Base-by-base conservation (phyloP, 2,113 vertebrate species). In the Corythoichthys haematopterus region DNA sequence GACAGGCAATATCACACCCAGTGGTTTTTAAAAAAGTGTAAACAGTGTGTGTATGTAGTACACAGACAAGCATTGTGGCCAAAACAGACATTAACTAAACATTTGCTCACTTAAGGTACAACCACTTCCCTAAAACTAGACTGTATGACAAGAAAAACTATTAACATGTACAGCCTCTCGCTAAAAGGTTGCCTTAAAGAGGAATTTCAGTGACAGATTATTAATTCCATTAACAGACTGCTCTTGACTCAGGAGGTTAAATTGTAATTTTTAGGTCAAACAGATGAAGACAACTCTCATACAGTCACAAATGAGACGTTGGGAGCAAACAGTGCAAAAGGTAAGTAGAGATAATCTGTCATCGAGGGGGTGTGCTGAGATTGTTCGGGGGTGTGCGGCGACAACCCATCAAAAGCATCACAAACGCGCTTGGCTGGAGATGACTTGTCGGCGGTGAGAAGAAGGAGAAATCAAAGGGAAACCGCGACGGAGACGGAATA, bases 401-500 rank as follows among this genome's bases (percentile, higher is more conserved):
- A 89, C 85, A 79, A 72, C 68, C 71, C 79, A 87, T 86, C 84
- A 87, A 83, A 82, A 81, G 78, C 75, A 51, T 64, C 56, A 65
- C 70, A 75, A 76, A 57, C 76, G 68, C 57, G 76, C 82, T 81
- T 79, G 83, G 68, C 74, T 55, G 52, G 52, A 79, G 73, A 87
- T 78, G 85, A 88, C 84, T 85, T 84, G 86, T 88, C 81, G 75
- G 86, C 75, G 61, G 82, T 36, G 55, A 57, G 55, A 13, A n/a
- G 52, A 77, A 82, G 79, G 68, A 79, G 78, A 87, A 86, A 84
- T 83, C 68, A 83, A 80, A 83, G 77, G 80, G 70, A 79, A 83
- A 82, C 79, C 78, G 73, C 81, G 85, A 90, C 85, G 81, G 81
- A 88, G 86, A 87, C 81, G 85, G 85, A 88, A 90, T 87, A 89